Base-by-base conservation (phyloP, 1,140 invertebrate species). In the Cyclina sinensis region DNA sequence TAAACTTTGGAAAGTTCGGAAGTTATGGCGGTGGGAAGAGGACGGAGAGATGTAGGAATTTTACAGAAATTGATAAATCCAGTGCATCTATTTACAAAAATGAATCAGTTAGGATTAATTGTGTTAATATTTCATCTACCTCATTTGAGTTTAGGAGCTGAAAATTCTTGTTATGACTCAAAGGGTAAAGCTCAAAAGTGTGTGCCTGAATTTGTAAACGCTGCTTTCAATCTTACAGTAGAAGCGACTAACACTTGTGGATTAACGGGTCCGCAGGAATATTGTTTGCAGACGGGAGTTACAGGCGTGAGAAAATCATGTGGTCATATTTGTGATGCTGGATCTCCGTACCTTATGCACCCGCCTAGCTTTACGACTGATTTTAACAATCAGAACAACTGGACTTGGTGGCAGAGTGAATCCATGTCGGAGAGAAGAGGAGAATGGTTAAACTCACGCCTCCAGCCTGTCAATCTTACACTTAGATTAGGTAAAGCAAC, bases 341-440 rank as follows among this genome's bases (percentile, higher is more conserved):
- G 97, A 92, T 95, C 95, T 92, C 96, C 92, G 86, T 94, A 94
- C 24, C 96, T 96, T 0, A 88, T 87, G 1, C 98, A 99, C 95
- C 97, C 97, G 4, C 96, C 98, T 0, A 95, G 96, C n/a, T 98
- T 97, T 94, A 96, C 99, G 73, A 99, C 98, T 0, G 99, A 99
- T 95, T 97, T 98, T 92, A 98, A 99, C 91, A 97, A 97, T 88
- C 97, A 97, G 88, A 97, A 98, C 62, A 98, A 98, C 94, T 97
- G 97, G 89, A 99, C 99, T 0, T 99, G 98, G 98, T 99, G 99
- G 99, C 99, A 99, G 94, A 99, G 98, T 2, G 98, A 99, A 93
- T 99, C 99, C 0, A 99, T 99, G 98, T 97, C 97, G 90, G 98
- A 99, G 37, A 46, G 86, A 35, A 37, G 79, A 16, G 16, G 14